Percentiles rank a stretch among this genome's conserved stretches.
These are phyloP conservation scores for Diloba caeruleocephala DNA, from an alignment of 2,888 invertebrate genomes.

Conservation along the genomic window DNA sequence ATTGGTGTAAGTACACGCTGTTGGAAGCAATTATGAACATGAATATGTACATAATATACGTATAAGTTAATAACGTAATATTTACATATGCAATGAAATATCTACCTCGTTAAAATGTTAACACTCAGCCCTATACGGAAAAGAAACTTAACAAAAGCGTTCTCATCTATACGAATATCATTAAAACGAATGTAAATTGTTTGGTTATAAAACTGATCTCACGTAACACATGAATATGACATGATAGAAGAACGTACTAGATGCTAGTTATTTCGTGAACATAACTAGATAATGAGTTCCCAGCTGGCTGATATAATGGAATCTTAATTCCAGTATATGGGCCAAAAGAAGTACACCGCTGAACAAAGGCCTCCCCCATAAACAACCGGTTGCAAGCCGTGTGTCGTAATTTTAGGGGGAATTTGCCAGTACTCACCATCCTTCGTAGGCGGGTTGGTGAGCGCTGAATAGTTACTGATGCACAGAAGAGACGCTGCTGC, in stretches of 20 bases:
- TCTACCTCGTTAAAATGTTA: constrained; percentile 33
- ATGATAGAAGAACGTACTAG: constrained; percentile 19
- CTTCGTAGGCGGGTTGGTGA: too few species aligned
- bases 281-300: too few species aligned
- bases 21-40: constrained; percentile 26
- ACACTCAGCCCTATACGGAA: constrained; percentile 14
- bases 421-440: too few species aligned
- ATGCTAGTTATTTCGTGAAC: not conserved
- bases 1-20: constrained; percentile 13
- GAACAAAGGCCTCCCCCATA: too few species aligned
- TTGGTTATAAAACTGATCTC: constrained; percentile 19
- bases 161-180: constrained; percentile 21
- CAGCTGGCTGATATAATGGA: too few species aligned
- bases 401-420: too few species aligned
- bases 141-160: constrained; percentile 21
- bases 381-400: too few species aligned
- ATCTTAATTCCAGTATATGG: too few species aligned
- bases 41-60: constrained; percentile 7
- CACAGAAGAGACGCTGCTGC: too few species aligned
- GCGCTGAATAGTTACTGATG: too few species aligned
- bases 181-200: constrained; percentile 34
- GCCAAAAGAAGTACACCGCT: too few species aligned
- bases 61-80: constrained; percentile 29
- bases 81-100: too few species aligned
- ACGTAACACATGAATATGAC: constrained; percentile 27